phyloP scores from a whole-genome alignment of 2,113 vertebrate genomes.

The Ivindomyrus marchei region DNA sequence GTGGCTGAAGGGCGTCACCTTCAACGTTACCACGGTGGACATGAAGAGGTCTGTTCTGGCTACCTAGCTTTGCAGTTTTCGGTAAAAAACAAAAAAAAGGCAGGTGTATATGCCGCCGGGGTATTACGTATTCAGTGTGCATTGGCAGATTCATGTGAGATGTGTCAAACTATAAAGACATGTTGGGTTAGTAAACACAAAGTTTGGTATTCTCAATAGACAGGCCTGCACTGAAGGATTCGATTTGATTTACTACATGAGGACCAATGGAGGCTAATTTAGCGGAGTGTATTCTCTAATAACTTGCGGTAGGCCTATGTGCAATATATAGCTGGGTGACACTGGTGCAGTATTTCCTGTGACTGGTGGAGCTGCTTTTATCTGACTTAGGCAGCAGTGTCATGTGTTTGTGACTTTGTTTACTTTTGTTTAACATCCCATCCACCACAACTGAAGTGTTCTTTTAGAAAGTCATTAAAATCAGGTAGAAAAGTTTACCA shows the following conservation, averaged over 20 bases:
- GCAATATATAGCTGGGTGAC: neutral
- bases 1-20: slow-evolving; percentile 84
- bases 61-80: neutral
- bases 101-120: neutral
- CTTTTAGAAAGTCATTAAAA: neutral
- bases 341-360: neutral
- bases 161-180: neutral
- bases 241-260: neutral
- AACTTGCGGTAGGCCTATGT: neutral
- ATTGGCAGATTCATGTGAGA: neutral
- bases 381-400: neutral
- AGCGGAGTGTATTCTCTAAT: neutral
- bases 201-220: neutral
- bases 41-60: slow-evolving; percentile 71
- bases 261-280: neutral
- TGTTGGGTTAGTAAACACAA: neutral
- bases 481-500: neutral
- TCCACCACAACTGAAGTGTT: neutral
- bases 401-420: neutral
- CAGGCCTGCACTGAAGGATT: neutral
- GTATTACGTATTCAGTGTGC: neutral
- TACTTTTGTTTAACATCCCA: neutral
- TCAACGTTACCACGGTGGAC: slow-evolving; percentile 85
- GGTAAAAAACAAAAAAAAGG: neutral
- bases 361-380: neutral